Evolutionary conservation across 2,113 vertebrate species (phyloP).

Genomic region (Zosterops pallidus): DNA sequence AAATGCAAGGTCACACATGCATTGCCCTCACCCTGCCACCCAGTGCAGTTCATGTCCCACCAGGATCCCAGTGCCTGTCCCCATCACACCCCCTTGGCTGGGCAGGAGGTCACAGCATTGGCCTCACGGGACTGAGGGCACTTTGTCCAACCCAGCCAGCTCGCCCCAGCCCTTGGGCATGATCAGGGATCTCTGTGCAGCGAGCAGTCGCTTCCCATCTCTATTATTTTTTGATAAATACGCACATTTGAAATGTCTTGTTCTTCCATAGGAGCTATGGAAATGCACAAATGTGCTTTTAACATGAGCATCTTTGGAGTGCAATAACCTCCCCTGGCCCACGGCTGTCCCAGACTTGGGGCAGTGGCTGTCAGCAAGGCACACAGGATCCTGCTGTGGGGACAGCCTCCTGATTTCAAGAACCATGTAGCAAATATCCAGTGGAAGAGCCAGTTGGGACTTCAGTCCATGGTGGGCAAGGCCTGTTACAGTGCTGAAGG

Average conservation of each 20-base stretch:
- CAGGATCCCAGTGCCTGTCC: not conserved
- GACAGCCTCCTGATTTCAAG: slow-evolving; percentile 42
- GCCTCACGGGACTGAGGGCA: fast-evolving
- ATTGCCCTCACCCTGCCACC: not conserved
- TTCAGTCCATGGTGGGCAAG: not conserved
- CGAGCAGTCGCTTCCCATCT: not conserved
- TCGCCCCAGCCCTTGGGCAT: not conserved
- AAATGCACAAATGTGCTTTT: slow-evolving; percentile 61
- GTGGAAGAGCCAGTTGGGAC: not conserved
- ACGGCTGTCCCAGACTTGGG: not conserved
- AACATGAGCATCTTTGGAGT: not conserved
- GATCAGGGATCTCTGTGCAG: not conserved
- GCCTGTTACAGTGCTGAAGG: not conserved
- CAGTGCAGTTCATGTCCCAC: not conserved
- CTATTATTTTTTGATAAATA: not conserved
- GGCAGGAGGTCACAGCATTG: not conserved
- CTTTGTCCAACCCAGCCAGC: not conserved
- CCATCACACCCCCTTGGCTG: fast-evolving
- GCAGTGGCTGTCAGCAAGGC: not conserved
- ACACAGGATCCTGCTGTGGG: not conserved
- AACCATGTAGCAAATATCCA: slow-evolving; percentile 56
- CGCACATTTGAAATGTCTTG: not conserved
- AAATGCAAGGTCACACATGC: not conserved
- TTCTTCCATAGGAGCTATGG: slow-evolving; percentile 44
- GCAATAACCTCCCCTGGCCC: slow-evolving; percentile 38